Evolutionary conservation across 2,113 vertebrate genomes (phyloP), one percentile per base, ranked within the genome.

Genomic region (Malurus melanocephalus): DNA sequence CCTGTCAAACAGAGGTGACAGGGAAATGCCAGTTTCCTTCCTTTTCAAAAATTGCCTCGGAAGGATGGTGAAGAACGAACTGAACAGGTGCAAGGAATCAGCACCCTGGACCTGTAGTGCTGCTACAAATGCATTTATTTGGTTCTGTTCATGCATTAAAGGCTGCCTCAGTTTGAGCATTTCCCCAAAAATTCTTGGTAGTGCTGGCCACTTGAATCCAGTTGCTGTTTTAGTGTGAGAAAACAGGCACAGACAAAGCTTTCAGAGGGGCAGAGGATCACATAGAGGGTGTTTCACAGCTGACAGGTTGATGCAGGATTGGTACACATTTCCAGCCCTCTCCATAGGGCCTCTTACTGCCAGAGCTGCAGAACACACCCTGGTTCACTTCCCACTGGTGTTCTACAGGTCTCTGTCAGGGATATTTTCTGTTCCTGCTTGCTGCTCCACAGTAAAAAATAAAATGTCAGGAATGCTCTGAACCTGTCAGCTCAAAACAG

Each of bases 181-280:
- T 8, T 88, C 26, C 45, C 23, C 16, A 32, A 21, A 62, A 79
- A 53, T 1, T 16, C n/a, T 81, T 87, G 0, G 1, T 30, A 71
- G 11, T 6, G 17, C 32, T 55, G 5, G 4, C 35, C 32, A 24
- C 22, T 51, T n/a, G 30, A 65, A 73, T 33, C 26, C n/a, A 51
- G 0, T 0, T 42, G 22, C 14, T 79, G 71, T 24, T 61, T 68
- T 9, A 66, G 12, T 8, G 7, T 20, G 22, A 61, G 35, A 45
- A 76, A 72, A 60, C 15, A 38, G 35, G 49, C 10, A 33, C 0
- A 4, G 12, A 30, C 12, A 23, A 66, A 87, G 18, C 0, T 2
- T 51, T 78, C 28, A 71, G 14, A 40, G 56, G 1, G 19, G 8
- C 56, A 71, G 66, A 74, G 48, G 24, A 35, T 15, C 22, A 17